Evolutionary conservation across 2,113 vertebrate species (phyloP).

Genomic region (Aythya baeri): DNA sequence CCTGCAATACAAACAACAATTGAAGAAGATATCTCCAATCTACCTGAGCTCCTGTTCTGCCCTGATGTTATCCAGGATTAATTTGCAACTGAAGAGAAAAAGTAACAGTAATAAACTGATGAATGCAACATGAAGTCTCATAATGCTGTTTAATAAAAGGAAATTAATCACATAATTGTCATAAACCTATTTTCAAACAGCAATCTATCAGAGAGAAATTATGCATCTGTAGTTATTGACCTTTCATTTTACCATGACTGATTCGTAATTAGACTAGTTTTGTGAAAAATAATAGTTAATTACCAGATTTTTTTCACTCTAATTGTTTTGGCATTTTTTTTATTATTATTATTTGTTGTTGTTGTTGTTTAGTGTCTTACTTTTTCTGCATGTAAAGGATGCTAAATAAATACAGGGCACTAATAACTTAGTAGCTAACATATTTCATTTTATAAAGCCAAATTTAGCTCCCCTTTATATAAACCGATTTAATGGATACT

Average conservation of each 20-base stretch:
- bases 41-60: constrained; percentile 51
- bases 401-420: constrained; percentile 52
- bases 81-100: constrained; percentile 71
- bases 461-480: background rate
- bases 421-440: constrained; percentile 3
- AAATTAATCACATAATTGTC: constrained; percentile 85
- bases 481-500: background rate
- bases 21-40: background rate
- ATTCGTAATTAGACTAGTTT: constrained; percentile 81
- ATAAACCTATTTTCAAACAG: constrained; percentile 83
- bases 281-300: constrained; percentile 79
- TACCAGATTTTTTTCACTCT: constrained; percentile 74
- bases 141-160: constrained; percentile 81
- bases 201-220: constrained; percentile 82
- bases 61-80: constrained; percentile 53
- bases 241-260: constrained; percentile 81
- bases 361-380: constrained; percentile 32
- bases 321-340: constrained; percentile 72
- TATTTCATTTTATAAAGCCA: constrained; percentile 22
- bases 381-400: constrained; percentile 28
- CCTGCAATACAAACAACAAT: background rate
- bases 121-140: constrained; percentile 81
- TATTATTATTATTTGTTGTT: background rate
- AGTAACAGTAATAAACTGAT: constrained; percentile 74
- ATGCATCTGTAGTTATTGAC: constrained; percentile 83